These are phyloP conservation scores for Agrilus planipennis DNA, from an alignment of 1,140 invertebrate species.

Conservation along the genomic window DNA sequence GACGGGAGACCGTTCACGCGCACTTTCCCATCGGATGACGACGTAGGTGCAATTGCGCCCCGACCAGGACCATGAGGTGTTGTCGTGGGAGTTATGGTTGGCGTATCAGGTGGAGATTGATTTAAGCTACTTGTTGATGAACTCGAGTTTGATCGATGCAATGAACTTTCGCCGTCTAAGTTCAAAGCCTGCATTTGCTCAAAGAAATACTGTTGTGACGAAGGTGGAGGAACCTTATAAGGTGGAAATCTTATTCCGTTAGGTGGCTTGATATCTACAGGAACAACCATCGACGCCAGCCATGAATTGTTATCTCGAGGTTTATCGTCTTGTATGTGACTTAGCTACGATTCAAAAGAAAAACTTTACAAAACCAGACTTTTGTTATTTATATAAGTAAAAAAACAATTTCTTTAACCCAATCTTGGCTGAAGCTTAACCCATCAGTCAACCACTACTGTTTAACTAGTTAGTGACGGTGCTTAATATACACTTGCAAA, in stretches of 20 bases:
- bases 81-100: slow-evolving; percentile 36
- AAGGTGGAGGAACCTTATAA: slow-evolving; percentile 8
- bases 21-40: slow-evolving; percentile 32
- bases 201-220: slow-evolving; percentile 31
- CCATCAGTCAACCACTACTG: no score
- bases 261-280: slow-evolving; percentile 32
- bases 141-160: slow-evolving; percentile 43
- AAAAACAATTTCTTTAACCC: no score
- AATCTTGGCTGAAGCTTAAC: no score
- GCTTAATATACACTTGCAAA: no score
- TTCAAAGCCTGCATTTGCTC: slow-evolving; percentile 37
- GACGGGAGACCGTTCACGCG: slow-evolving; percentile 34
- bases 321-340: slow-evolving; percentile 10
- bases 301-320: slow-evolving; percentile 5
- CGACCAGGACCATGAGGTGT: slow-evolving; percentile 31
- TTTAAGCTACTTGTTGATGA: slow-evolving; percentile 47
- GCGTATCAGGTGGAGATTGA: slow-evolving; percentile 47
- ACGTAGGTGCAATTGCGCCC: slow-evolving; percentile 28
- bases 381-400: no score
- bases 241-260: slow-evolving; percentile 23
- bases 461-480: no score
- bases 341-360: slow-evolving; percentile 8
- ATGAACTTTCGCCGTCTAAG: slow-evolving; percentile 36
- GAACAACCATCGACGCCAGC: slow-evolving; percentile 5
- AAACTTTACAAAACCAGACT: no score